Conservation (phyloP, 2,888 invertebrate species). For the Andrena praecox region DNA sequence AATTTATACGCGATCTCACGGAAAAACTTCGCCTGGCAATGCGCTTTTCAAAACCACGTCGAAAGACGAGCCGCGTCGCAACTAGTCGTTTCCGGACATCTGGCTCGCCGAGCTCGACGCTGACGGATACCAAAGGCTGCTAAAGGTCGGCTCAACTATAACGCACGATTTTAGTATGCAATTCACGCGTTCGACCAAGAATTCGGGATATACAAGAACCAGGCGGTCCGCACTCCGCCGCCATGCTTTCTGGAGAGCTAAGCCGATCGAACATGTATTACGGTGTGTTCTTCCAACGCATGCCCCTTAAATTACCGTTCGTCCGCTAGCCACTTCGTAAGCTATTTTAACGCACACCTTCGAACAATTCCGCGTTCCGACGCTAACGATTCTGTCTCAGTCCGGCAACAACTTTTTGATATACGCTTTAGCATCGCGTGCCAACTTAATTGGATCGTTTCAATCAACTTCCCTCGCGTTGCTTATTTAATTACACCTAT, state of each 20-base stretch:
- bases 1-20: slow-evolving; percentile 47
- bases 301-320: neutral
- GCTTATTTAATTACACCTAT: slow-evolving; percentile 1
- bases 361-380: neutral
- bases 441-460: neutral
- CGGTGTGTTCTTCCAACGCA: neutral
- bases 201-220: neutral
- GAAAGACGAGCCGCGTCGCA: slow-evolving; percentile 24
- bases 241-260: neutral
- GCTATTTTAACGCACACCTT: neutral
- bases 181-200: neutral
- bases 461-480: neutral
- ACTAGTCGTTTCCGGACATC: slow-evolving; percentile 23
- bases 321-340: neutral
- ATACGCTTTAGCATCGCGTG: neutral
- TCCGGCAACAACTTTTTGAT: neutral
- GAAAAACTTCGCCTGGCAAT: slow-evolving; percentile 53
- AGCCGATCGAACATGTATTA: neutral
- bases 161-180: slow-evolving; percentile 28
- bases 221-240: neutral
- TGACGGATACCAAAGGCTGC: slow-evolving; percentile 32
- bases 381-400: neutral
- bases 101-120: slow-evolving; percentile 14
- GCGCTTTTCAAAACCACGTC: slow-evolving; percentile 41
- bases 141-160: slow-evolving; percentile 35